A percentile compares a stretch with the other conserved stretches of the same genome.
phyloP scores from a whole-genome alignment of 2,797 vertebrate species.

The Macropodus opercularis region DNA sequence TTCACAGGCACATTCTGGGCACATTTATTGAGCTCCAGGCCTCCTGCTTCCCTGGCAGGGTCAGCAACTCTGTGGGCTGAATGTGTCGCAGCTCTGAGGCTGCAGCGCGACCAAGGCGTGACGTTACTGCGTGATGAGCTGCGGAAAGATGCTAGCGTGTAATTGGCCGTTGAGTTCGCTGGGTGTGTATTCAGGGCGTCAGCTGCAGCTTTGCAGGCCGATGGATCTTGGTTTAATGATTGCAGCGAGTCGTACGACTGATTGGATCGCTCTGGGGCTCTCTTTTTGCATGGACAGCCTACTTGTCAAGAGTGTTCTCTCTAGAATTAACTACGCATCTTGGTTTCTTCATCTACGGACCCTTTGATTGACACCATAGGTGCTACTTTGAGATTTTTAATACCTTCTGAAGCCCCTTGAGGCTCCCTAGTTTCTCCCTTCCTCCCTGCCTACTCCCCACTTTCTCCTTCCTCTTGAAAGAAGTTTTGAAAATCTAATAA shows the following conservation, averaged over 20 bases:
- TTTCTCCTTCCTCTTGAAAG: conserved; percentile 44
- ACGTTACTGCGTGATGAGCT: conserved; percentile 52
- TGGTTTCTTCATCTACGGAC: conserved; percentile 65
- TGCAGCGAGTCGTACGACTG: conserved; percentile 56
- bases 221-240: conserved; percentile 71
- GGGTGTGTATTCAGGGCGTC: conserved; percentile 39
- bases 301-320: conserved; percentile 53
- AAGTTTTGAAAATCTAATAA: conserved; percentile 67
- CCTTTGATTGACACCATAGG: conserved; percentile 80
- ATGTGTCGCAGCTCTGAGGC: conserved; percentile 10
- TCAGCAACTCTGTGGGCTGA: conserved; percentile 10
- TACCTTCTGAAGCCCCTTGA: conserved; percentile 65
- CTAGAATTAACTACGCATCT: conserved; percentile 63
- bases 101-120: conserved; percentile 17
- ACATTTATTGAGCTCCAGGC: conserved; percentile 6
- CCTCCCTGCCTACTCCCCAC: conserved; percentile 15
- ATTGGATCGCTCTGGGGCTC: conserved; percentile 72
- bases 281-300: conserved; percentile 62
- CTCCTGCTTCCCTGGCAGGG: not conserved
- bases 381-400: conserved; percentile 78
- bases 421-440: conserved; percentile 39
- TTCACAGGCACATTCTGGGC: conserved; percentile 18
- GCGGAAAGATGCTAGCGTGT: conserved; percentile 21
- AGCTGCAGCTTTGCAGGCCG: conserved; percentile 46
- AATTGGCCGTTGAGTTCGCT: conserved; percentile 39